Conservation (phyloP, 2,113 vertebrate species). For the Pterophyllum scalare region DNA sequence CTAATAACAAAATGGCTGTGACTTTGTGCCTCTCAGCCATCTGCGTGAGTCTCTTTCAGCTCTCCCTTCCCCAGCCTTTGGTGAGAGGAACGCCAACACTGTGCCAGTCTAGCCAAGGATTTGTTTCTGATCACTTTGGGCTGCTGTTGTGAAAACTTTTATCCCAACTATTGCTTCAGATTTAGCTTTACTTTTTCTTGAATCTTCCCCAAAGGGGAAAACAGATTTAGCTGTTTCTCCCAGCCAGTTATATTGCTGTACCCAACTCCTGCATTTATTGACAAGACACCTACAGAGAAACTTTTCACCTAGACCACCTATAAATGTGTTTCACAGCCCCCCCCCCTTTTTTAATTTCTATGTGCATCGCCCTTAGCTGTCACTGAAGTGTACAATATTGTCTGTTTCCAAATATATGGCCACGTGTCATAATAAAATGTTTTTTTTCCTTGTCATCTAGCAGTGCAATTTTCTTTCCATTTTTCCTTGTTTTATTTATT, state of each 20-base stretch:
- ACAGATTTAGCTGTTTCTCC: constrained; percentile 13
- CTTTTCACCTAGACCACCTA: background rate
- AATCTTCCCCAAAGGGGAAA: constrained; percentile 13
- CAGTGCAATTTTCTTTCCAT: no score
- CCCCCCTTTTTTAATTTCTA: background rate
- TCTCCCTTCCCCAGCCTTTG: constrained; percentile 5
- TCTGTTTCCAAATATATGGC: background rate
- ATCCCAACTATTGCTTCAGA: constrained; percentile 13
- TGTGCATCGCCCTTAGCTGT: background rate
- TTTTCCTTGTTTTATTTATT: background rate
- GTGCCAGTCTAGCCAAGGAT: constrained; percentile 16
- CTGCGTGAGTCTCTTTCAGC: constrained; percentile 53
- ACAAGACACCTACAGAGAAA: background rate
- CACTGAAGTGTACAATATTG: background rate
- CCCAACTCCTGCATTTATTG: constrained; percentile 19
- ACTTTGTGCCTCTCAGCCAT: constrained; percentile 53
- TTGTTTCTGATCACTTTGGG: constrained; percentile 56
- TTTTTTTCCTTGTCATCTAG: no score
- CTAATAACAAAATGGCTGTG: constrained; percentile 53
- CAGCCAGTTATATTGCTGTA: background rate
- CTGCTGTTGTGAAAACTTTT: constrained; percentile 37
- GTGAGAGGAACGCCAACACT: constrained; percentile 19
- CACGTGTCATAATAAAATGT: no score
- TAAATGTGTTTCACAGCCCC: background rate
- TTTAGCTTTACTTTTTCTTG: constrained; percentile 20